phyloP scores from a whole-genome alignment of 2,888 invertebrate species.

The Drosophila koepferae region DNA sequence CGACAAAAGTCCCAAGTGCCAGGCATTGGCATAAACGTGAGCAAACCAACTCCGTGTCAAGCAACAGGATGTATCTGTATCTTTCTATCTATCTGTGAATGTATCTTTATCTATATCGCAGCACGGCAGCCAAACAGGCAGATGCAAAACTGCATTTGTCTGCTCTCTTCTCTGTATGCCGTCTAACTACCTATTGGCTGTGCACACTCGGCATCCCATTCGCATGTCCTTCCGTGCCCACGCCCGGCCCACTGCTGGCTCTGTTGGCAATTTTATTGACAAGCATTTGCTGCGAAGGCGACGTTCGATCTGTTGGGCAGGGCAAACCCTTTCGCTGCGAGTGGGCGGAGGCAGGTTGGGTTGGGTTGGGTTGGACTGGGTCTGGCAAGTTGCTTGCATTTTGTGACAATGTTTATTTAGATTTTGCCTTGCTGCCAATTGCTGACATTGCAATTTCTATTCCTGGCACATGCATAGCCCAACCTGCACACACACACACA shows the following conservation, averaged over 20 bases:
- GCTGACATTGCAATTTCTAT: constrained; percentile 82
- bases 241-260: constrained; percentile 28
- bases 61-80: constrained; percentile 67
- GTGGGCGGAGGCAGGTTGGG: not conserved
- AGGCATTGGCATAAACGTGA: constrained; percentile 23
- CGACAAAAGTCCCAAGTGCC: constrained; percentile 66
- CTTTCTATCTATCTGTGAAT: constrained; percentile 49
- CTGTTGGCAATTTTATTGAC: constrained; percentile 77
- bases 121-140: constrained; percentile 43
- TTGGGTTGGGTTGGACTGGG: not conserved
- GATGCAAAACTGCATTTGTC: constrained; percentile 68
- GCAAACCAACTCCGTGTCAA: constrained; percentile 42
- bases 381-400: constrained; percentile 63
- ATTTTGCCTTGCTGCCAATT: constrained; percentile 82
- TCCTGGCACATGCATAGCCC: constrained; percentile 65
- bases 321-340: constrained; percentile 39
- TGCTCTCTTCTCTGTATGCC: constrained; percentile 40
- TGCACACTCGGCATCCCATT: constrained; percentile 33
- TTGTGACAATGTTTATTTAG: constrained; percentile 82
- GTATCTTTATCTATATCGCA: constrained; percentile 63
- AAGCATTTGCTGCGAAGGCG: constrained; percentile 55
- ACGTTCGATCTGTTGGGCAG: constrained; percentile 23
- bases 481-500: constrained; percentile 35
- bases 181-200: constrained; percentile 69
- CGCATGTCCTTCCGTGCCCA: constrained; percentile 13